A percentile compares a stretch with the other conserved stretches of the same genome.
phyloP scores from a whole-genome alignment of 1,140 invertebrate species.

The Sipha flava region DNA sequence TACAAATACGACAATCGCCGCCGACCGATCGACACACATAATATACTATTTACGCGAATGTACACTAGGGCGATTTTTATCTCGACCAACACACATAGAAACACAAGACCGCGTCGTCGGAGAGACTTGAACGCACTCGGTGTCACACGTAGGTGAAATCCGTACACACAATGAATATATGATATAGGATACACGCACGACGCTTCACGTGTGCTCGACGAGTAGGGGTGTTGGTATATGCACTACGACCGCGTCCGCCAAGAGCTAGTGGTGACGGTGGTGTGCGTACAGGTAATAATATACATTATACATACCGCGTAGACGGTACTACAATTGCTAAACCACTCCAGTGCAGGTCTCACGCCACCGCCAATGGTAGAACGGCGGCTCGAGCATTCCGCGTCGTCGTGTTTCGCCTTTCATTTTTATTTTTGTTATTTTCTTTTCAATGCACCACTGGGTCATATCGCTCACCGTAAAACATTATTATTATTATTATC shows the following conservation, averaged over 20 bases:
- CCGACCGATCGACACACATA: neutral
- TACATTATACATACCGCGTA: neutral
- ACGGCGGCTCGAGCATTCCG: neutral
- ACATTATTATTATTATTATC: neutral
- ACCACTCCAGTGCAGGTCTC: neutral
- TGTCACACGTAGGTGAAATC: neutral
- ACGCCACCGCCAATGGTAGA: neutral
- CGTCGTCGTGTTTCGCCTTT: neutral
- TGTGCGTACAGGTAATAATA: neutral
- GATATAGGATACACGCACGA: neutral
- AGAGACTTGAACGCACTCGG: neutral
- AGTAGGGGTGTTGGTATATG: neutral
- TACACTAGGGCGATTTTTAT: neutral
- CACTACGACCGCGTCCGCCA: too few species aligned
- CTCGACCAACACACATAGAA: neutral
- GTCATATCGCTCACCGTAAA: neutral
- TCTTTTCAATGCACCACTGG: neutral
- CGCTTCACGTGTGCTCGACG: neutral
- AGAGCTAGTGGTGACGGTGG: too few species aligned
- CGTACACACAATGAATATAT: neutral
- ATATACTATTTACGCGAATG: neutral
- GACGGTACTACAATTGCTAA: neutral
- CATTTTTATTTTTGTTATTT: neutral
- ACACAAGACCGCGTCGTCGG: neutral
- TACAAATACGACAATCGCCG: too few species aligned